Conservation (phyloP, 2,113 vertebrate species). For the Chunga burmeisteri region DNA sequence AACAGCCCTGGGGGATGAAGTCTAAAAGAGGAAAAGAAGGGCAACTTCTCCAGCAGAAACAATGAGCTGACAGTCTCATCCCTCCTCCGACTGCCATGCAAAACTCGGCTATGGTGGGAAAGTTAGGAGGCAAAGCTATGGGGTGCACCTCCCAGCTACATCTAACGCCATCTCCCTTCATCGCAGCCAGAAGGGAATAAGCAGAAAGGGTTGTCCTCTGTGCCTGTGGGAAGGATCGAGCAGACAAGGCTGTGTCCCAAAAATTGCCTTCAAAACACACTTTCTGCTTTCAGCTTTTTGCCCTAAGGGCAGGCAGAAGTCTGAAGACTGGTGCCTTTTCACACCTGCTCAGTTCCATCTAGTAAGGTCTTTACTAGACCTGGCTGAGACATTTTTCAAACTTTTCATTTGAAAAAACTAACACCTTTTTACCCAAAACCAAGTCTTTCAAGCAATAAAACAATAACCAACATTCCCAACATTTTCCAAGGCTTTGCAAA, state of each 20-base stretch:
- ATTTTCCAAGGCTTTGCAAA: constrained; percentile 1
- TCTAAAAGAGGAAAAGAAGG: constrained; percentile 36
- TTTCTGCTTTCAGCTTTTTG: background rate
- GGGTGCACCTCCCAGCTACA: background rate
- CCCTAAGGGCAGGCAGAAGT: background rate
- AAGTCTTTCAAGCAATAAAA: background rate
- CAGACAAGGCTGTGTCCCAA: background rate
- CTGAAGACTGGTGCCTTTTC: background rate
- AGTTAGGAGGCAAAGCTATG: background rate
- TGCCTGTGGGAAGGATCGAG: background rate
- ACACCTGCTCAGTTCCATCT: background rate
- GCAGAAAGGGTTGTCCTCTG: background rate
- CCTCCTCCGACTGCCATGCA: background rate
- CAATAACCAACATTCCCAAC: background rate
- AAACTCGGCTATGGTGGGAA: background rate
- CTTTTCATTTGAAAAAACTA: background rate
- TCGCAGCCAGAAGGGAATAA: background rate
- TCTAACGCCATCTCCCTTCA: background rate
- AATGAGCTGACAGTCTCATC: background rate
- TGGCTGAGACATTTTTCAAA: background rate
- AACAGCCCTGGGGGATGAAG: constrained; percentile 9
- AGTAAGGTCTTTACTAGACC: background rate
- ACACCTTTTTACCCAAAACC: background rate
- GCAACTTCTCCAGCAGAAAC: constrained; percentile 5
- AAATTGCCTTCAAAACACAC: background rate